Conservation (phyloP, 64 coral and sea anemone genomes). For the Dendronephthya gigantea region DNA sequence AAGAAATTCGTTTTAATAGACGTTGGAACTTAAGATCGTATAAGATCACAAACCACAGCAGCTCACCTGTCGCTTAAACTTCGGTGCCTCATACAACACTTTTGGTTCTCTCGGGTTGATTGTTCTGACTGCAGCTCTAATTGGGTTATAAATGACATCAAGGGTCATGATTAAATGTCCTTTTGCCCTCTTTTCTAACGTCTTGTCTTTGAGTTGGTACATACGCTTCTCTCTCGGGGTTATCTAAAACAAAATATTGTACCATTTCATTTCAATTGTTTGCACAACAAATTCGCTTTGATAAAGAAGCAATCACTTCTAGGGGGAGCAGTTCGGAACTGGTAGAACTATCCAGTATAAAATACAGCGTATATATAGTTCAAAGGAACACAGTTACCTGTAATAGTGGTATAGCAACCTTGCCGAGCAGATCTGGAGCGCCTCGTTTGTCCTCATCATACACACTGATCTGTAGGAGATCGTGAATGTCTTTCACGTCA, state of each 20-base stretch:
- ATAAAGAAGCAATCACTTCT: too few relatives aligned
- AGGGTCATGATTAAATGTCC: slow-evolving; percentile 7
- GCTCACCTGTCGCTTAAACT: not conserved
- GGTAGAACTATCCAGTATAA: too few relatives aligned
- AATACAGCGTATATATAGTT: too few relatives aligned
- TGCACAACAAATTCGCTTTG: too few relatives aligned
- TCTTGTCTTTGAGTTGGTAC: slow-evolving; percentile 7
- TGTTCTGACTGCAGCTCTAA: not conserved
- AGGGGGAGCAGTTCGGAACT: too few relatives aligned
- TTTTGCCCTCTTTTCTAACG: not conserved
- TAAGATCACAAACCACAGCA: too few relatives aligned
- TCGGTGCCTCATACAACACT: not conserved
- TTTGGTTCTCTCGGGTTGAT: slow-evolving; percentile 4
- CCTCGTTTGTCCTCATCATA: slow-evolving; percentile 8
- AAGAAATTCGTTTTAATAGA: too few relatives aligned
- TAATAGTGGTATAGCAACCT: not conserved
- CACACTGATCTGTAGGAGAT: not conserved
- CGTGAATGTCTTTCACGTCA: not conserved
- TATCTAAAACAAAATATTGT: not conserved
- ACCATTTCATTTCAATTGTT: too few relatives aligned
- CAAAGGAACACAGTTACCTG: not conserved
- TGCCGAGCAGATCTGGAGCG: not conserved
- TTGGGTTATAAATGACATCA: not conserved
- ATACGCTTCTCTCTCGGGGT: not conserved
- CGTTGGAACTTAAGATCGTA: too few relatives aligned